Percentiles rank a stretch among this genome's conserved stretches.
phyloP scores from a whole-genome alignment of 2,113 vertebrate species.

The Melanerpes aurifrons region DNA sequence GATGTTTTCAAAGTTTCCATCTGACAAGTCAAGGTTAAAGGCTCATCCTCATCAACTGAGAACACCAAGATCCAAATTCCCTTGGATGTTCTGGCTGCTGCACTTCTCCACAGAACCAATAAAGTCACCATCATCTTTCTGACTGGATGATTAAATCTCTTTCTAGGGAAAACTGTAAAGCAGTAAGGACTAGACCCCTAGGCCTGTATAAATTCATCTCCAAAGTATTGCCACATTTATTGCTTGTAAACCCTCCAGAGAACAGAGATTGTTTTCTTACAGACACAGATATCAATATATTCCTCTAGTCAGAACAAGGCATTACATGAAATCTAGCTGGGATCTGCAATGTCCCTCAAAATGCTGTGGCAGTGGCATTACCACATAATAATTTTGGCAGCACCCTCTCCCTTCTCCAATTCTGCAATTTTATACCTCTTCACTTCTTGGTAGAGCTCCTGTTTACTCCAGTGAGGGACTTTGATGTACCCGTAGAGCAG shows the following conservation, averaged over 20 bases:
- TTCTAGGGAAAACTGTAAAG: not conserved
- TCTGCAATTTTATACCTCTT: conserved; percentile 76
- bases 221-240: conserved; percentile 6
- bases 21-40: conserved; percentile 56
- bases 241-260: not conserved
- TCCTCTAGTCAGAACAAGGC: not conserved
- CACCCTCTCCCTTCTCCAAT: not conserved
- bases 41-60: conserved; percentile 8
- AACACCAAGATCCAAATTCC: conserved; percentile 33
- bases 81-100: conserved; percentile 25
- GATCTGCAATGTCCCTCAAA: not conserved
- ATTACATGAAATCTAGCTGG: not conserved
- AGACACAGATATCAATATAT: not conserved
- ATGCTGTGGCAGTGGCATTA: not conserved
- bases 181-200: not conserved
- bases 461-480: conserved; percentile 86
- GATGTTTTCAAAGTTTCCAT: conserved; percentile 29
- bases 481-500: conserved; percentile 93
- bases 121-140: conserved; percentile 42
- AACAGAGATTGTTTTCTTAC: not conserved
- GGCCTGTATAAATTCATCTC: conserved; percentile 5
- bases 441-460: conserved; percentile 87
- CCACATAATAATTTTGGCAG: not conserved
- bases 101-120: conserved; percentile 18
- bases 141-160: conserved; percentile 42